Percentiles rank a stretch among this genome's conserved stretches.
Evolutionary conservation across 1,140 invertebrate species (phyloP).

Genomic region (Aradophagus sp.): DNA sequence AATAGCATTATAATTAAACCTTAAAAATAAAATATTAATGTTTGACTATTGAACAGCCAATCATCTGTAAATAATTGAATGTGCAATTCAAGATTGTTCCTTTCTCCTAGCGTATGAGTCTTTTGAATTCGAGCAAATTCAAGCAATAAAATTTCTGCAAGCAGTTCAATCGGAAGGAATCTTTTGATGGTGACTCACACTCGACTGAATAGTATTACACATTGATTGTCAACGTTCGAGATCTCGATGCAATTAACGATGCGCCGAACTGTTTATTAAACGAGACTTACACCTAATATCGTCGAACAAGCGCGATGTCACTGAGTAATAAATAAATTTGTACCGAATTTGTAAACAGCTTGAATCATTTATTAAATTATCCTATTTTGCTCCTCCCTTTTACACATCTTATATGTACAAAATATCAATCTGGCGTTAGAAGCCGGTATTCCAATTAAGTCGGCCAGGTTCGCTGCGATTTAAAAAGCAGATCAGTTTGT

Average conservation of each 20-base stretch:
- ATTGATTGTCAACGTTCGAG: conserved; percentile 5
- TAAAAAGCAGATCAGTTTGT: conserved; percentile 86
- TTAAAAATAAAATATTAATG: no score
- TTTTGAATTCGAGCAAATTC: no score
- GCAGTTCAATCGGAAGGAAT: conserved; percentile 7
- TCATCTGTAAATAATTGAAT: no score
- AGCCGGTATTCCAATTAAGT: conserved; percentile 90
- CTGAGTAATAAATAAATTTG: conserved; percentile 35
- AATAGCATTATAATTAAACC: no score
- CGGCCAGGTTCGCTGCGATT: conserved; percentile 78
- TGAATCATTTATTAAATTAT: conserved; percentile 5
- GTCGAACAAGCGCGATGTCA: background rate
- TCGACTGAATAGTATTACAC: conserved; percentile 37
- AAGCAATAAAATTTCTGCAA: no score
- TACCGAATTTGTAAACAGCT: conserved; percentile 21
- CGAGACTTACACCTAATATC: background rate
- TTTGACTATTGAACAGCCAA: no score
- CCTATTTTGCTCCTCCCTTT: conserved; percentile 1
- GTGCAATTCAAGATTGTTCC: no score
- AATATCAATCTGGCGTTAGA: conserved; percentile 1
- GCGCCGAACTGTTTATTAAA: conserved; percentile 12
- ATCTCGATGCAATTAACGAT: conserved; percentile 27
- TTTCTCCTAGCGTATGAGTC: no score
- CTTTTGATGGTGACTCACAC: conserved; percentile 14
- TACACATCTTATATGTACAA: conserved; percentile 9